Base-by-base conservation (phyloP, 2,113 vertebrate genomes). In the Platysternon megacephalum region DNA sequence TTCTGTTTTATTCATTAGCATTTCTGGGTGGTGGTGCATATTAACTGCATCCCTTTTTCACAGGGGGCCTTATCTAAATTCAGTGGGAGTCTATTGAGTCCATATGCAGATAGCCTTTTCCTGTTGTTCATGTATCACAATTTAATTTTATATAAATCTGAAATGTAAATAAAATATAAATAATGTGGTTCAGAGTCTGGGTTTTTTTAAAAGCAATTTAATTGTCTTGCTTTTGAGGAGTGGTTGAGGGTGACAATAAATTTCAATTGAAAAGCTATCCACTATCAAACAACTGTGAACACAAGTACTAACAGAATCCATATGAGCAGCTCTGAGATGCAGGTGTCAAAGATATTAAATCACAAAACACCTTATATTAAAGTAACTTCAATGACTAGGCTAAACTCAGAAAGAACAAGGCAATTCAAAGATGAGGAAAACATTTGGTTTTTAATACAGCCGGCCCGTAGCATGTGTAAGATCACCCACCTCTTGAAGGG, bases 311-410 rank as follows among this genome's bases (percentile, higher is more conserved):
- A 97, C 89, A 92, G 89, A 94, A 92, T 90, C 97, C 97, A 87
- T 65, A 96, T 97, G 97, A 93, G 48, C 55, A 46, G 93, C 90
- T 94, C 93, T 28, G 84, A 94, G 93, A 53, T 93, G 84, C 93
- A 98, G 95, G 97, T 97, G 97, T 97, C 96, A 97, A 97, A 6
- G 87, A 96, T 85, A 97, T 91, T 96, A 95, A 88, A 91, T 78
- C 81, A 91, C 95, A 96, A 95, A 97, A 92, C 84, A 72, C 91
- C 95, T 93, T 86, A 90, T 81, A 81, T 95, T 94, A 92, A 97
- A 97, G 93, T 93, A 81, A 96, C 95, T 95, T 97, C 86, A 97
- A 97, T 96, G 91, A 93, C 81, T 78, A 90, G 24, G 90, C 93
- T 95, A 97, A 97, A 94, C 90, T 97, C 84, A 42, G 88, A 91